A percentile compares a stretch with the other conserved stretches of the same genome.
phyloP scores from a whole-genome alignment of 1,140 invertebrate genomes.

The Solen grandis region DNA sequence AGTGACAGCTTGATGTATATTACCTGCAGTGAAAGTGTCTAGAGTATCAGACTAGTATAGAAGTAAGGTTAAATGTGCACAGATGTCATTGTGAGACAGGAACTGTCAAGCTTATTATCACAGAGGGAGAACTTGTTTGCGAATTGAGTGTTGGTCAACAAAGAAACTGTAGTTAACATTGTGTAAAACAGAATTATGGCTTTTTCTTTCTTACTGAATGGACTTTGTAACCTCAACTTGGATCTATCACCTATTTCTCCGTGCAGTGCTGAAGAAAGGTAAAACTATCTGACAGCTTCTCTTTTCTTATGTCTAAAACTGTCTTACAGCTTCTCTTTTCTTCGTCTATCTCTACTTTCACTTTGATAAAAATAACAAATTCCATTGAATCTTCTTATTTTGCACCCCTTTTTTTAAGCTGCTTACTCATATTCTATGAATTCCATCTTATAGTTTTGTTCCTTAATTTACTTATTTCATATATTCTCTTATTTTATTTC shows the following conservation, averaged over 20 bases:
- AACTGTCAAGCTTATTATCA: conserved; percentile 6
- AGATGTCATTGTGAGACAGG: conserved; percentile 28
- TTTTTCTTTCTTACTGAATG: conserved; percentile 37
- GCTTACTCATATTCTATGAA: background rate
- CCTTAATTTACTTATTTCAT: background rate
- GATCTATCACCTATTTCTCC: conserved; percentile 49
- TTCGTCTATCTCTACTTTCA: background rate
- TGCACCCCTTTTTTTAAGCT: background rate
- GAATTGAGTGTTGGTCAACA: too few species aligned
- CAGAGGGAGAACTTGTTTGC: too few species aligned
- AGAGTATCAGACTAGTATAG: conserved; percentile 12
- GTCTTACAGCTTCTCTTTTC: background rate
- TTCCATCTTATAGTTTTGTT: background rate
- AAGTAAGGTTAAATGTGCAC: conserved; percentile 11
- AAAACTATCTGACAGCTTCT: background rate
- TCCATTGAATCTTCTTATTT: background rate
- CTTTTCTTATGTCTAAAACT: background rate
- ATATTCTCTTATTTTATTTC: too few species aligned
- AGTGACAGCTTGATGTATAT: conserved; percentile 2
- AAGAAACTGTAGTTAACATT: too few species aligned
- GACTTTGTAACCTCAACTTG: conserved; percentile 41
- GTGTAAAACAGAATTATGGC: conserved; percentile 4
- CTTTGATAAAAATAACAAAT: background rate
- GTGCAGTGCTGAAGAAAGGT: conserved; percentile 35
- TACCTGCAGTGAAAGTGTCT: conserved; percentile 11